Percentiles rank a stretch among this genome's conserved stretches.
phyloP scores from a whole-genome alignment of 1,140 invertebrate species.

The Drosophila melanica region DNA sequence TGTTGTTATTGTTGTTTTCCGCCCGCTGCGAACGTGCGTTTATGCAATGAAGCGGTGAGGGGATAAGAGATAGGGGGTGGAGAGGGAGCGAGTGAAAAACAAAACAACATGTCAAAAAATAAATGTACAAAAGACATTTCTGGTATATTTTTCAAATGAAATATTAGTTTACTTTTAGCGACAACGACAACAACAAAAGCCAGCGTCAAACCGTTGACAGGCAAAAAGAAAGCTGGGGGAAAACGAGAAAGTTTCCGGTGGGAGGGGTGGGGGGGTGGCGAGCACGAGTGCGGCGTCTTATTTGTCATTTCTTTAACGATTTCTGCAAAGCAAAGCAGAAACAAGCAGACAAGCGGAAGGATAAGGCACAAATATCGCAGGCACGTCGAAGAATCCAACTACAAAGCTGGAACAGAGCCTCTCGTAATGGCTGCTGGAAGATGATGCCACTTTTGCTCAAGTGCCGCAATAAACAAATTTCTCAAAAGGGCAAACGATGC shows the following conservation, averaged over 20 bases:
- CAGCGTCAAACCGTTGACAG: slow-evolving; percentile 76
- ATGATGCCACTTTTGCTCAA: slow-evolving; percentile 79
- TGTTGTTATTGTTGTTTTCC: slow-evolving; percentile 17
- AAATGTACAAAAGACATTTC: slow-evolving; percentile 81
- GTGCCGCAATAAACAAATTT: slow-evolving; percentile 82
- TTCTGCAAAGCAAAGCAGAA: slow-evolving; percentile 77
- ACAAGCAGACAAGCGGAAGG: slow-evolving; percentile 37
- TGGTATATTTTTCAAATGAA: slow-evolving; percentile 80
- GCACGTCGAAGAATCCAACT: slow-evolving; percentile 68
- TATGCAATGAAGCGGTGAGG: slow-evolving; percentile 62
- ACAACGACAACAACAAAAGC: slow-evolving; percentile 28
- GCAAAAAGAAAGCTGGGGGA: background rate
- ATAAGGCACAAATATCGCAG: slow-evolving; percentile 41
- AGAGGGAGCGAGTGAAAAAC: slow-evolving; percentile 57
- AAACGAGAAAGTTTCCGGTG: background rate
- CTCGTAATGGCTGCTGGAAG: slow-evolving; percentile 49
- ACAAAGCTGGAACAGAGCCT: slow-evolving; percentile 6
- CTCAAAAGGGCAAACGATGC: slow-evolving; percentile 54
- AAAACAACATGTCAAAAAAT: slow-evolving; percentile 81
- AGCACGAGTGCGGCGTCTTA: slow-evolving; percentile 42
- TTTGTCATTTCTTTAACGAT: slow-evolving; percentile 80
- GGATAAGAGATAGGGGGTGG: background rate
- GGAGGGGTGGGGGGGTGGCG: background rate
- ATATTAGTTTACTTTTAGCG: slow-evolving; percentile 80
- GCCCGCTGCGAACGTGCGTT: slow-evolving; percentile 54